Conservation (phyloP, 2,113 vertebrate species). For the Sapayoa aenigma region DNA sequence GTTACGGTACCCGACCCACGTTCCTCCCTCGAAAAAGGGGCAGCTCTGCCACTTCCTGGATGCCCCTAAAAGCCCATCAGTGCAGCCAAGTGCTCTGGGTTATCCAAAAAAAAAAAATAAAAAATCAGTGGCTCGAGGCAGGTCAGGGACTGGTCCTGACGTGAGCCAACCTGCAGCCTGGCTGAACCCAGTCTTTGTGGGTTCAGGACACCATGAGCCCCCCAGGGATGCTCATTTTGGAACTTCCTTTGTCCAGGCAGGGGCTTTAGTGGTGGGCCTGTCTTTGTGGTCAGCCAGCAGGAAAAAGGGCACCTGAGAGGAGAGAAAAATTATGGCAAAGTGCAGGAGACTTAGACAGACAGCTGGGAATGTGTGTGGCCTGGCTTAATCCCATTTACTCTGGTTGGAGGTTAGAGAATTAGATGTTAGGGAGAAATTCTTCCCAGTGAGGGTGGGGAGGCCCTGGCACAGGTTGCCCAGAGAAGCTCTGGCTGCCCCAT, state of each 20-base stretch:
- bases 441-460: background rate
- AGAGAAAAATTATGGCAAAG: too few relatives aligned
- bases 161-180: background rate
- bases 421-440: accelerated
- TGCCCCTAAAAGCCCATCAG: background rate
- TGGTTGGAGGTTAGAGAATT: too few relatives aligned
- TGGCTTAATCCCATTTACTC: background rate
- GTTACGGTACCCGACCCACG: background rate
- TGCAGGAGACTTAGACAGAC: too few relatives aligned
- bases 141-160: background rate
- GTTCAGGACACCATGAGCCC: background rate
- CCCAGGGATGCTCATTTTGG: background rate
- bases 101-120: background rate
- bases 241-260: background rate
- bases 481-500: background rate
- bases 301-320: background rate
- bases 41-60: accelerated
- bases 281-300: background rate
- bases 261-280: background rate
- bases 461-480: background rate
- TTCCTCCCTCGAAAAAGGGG: background rate
- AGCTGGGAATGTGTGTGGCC: accelerated
- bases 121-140: background rate
- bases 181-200: background rate
- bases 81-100: background rate